Base-by-base conservation (phyloP, 2,113 vertebrate species). In the Raphicerus campestris region DNA sequence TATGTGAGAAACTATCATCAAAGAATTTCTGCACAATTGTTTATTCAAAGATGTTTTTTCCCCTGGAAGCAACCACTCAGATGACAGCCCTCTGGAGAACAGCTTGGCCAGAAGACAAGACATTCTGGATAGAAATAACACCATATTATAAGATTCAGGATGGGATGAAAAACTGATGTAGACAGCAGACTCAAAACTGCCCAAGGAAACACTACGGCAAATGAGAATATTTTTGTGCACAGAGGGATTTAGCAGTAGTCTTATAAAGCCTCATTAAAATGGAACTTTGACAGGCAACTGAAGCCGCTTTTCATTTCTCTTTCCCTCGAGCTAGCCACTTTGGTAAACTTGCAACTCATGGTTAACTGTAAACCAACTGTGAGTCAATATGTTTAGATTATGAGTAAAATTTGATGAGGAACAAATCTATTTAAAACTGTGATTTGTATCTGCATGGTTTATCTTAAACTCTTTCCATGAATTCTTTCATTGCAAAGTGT, bases 31-130 rank as follows among this genome's bases (percentile, higher is more conserved):
- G 84, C 13, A 78, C 19, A 78, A 30, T 11, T 80, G 51, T 89
- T 87, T 88, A 35, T 77, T 94, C 53, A 70, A 70, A 94, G 87
- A 87, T 24, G 20, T 89, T 91, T 86, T 56, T 95, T 84, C 73
- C 24, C 42, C 15, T 42, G 87, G 56, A 73, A 84, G 84, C 58
- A 84, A 80, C 17, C 85, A 55, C 15, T 91, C 26, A 89, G 81
- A 85, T 86, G 49, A 42, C 42, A 61, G 86, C 11, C 42, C 51
- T 86, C 73, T 89, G 92, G 85, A 92, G n/a, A 95, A 32, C 7
- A 92, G 51, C 8, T 75, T 39, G 49, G 56, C 53, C 55, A 55
- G 30, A 3, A 55, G 47, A 85, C 28, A 55, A 83, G 90, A 66
- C 30, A 80, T 24, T n/a, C 84, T 63, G 20, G 63, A 39, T 5